Conservation (phyloP, 1,140 invertebrate species). For the Rhyacophila brunnea region DNA sequence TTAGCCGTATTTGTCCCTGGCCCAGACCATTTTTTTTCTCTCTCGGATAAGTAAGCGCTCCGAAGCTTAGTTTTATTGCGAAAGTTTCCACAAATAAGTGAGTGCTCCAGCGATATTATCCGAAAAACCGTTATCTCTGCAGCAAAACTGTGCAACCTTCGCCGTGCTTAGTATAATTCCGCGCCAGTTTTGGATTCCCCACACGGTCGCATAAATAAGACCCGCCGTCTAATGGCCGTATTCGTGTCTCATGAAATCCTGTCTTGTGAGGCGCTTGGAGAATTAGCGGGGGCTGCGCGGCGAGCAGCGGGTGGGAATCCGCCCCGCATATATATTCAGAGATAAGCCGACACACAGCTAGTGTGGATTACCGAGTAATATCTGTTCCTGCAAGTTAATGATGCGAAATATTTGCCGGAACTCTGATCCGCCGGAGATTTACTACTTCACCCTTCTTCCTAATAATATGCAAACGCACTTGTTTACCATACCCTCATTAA, state of each 20-base stretch:
- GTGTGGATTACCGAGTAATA: constrained; percentile 10
- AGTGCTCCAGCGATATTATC: too few species aligned
- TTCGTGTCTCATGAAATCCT: constrained; percentile 1
- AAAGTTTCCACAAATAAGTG: too few species aligned
- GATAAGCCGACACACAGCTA: constrained; percentile 7
- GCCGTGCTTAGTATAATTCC: too few species aligned
- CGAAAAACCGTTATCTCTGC: too few species aligned
- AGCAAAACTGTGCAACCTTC: too few species aligned
- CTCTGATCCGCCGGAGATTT: constrained; percentile 12
- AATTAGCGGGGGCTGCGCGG: not conserved
- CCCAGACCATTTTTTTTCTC: too few species aligned
- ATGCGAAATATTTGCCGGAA: not conserved
- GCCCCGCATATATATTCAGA: constrained; percentile 8
- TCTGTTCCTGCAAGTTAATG: constrained; percentile 17
- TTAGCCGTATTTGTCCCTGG: too few species aligned
- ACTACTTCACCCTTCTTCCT: not conserved
- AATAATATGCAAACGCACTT: too few species aligned
- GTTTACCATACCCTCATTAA: too few species aligned
- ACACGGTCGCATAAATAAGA: constrained; percentile 15
- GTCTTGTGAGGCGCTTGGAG: constrained; percentile 1
- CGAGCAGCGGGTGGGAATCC: not conserved
- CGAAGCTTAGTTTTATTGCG: too few species aligned
- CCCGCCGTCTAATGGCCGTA: constrained; percentile 1
- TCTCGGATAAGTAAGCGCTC: too few species aligned
- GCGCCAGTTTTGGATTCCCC: not conserved